These are phyloP conservation scores for Drosophila teissieri DNA, from an alignment of 1,140 invertebrate genomes.

Conservation along the genomic window DNA sequence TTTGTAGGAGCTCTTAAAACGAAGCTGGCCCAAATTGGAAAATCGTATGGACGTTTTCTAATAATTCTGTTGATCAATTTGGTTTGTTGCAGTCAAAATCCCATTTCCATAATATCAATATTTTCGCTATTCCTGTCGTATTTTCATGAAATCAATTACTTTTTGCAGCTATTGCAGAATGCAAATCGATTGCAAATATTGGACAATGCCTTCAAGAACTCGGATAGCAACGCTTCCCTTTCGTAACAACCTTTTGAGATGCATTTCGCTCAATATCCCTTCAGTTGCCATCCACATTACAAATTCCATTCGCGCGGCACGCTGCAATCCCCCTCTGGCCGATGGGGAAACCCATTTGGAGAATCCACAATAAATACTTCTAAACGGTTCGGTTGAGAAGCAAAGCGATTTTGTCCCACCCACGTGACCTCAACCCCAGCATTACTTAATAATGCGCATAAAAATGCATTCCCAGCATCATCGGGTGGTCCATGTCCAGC, in stretches of 20 bases:
- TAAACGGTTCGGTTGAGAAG: constrained; percentile 32
- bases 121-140: neutral
- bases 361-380: constrained; percentile 43
- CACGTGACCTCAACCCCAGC: neutral
- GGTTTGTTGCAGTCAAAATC: too few species aligned
- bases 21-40: neutral
- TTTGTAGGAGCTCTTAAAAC: neutral
- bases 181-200: constrained; percentile 8
- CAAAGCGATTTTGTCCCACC: constrained; percentile 43
- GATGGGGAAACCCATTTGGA: constrained; percentile 16
- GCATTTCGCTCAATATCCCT: constrained; percentile 17
- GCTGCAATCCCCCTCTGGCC: neutral
- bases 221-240: neutral
- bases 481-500: constrained; percentile 9
- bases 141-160: neutral
- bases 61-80: neutral
- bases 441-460: constrained; percentile 55
- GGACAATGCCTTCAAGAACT: neutral
- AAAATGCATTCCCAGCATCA: constrained; percentile 47
- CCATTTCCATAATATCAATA: neutral
- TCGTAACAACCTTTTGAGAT: constrained; percentile 9
- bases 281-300: constrained; percentile 11
- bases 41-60: neutral
- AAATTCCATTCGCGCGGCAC: constrained; percentile 13
- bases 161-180: neutral